Percentiles rank a stretch among this genome's conserved stretches.
phyloP scores from a whole-genome alignment of 2,888 invertebrate genomes.

The Dioctria linearis region DNA sequence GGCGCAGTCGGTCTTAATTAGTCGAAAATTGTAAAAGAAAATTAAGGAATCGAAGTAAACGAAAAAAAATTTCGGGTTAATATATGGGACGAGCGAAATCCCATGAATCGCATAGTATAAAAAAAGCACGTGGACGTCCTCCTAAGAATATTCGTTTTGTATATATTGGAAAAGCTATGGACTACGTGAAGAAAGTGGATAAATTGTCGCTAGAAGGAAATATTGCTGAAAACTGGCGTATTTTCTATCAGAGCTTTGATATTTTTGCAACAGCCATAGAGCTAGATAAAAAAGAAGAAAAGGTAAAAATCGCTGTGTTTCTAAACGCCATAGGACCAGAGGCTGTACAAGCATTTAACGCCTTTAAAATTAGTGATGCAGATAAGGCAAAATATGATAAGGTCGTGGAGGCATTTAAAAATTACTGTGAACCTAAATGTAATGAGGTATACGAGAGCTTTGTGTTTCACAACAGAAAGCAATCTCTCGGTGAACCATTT shows the following conservation, averaged over 20 bases:
- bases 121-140: constrained; percentile 28
- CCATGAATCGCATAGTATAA: background rate
- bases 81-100: background rate
- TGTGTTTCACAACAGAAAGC: background rate
- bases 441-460: background rate
- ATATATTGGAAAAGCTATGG: constrained; percentile 8
- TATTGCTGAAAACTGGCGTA: constrained; percentile 30
- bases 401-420: background rate
- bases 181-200: constrained; percentile 17
- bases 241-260: constrained; percentile 21
- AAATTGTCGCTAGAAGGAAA: constrained; percentile 31
- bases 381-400: background rate
- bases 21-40: too few relatives aligned
- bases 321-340: constrained; percentile 26
- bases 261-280: constrained; percentile 37
- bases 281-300: constrained; percentile 20
- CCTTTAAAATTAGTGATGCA: background rate
- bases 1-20: too few relatives aligned
- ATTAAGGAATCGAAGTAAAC: too few relatives aligned
- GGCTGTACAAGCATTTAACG: background rate
- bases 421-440: background rate
- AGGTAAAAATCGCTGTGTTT: constrained; percentile 9
- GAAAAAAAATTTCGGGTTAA: too few relatives aligned
- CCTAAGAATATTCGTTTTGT: constrained; percentile 4
- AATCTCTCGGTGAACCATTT: background rate